Conservation (phyloP, 2,113 vertebrate species). For the Labrus mixtus region DNA sequence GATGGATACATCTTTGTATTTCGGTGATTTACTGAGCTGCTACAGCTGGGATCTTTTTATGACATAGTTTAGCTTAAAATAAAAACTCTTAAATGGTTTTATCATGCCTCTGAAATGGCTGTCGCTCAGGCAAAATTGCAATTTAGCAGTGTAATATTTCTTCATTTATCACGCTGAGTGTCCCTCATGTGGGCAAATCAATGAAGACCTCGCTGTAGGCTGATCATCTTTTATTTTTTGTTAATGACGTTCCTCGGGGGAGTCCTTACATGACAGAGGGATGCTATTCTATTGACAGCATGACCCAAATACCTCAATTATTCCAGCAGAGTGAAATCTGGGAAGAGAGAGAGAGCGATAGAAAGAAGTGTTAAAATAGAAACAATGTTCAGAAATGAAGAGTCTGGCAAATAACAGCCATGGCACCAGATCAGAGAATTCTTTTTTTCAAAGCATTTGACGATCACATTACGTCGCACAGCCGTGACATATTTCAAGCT, state of each 20-base stretch:
- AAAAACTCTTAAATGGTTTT: slow-evolving; percentile 60
- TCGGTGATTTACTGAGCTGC: slow-evolving; percentile 44
- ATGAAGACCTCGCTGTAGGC: slow-evolving; percentile 36
- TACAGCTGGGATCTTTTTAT: slow-evolving; percentile 55
- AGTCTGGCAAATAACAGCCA: slow-evolving; percentile 45
- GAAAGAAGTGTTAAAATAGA: slow-evolving; percentile 49
- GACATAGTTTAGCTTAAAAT: slow-evolving; percentile 61
- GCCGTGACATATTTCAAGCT: slow-evolving; percentile 56
- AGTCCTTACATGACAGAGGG: slow-evolving; percentile 45
- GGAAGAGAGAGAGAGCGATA: slow-evolving; percentile 6
- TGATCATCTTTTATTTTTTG: slow-evolving; percentile 60
- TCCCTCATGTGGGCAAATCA: slow-evolving; percentile 50
- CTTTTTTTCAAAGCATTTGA: slow-evolving; percentile 27
- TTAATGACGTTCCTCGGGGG: slow-evolving; percentile 44
- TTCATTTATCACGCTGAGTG: slow-evolving; percentile 48
- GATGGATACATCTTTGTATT: slow-evolving; percentile 57
- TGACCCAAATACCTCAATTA: slow-evolving; percentile 64
- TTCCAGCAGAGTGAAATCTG: slow-evolving; percentile 19
- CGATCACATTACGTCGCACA: slow-evolving; percentile 45
- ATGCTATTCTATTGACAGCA: slow-evolving; percentile 58
- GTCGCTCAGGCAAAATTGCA: slow-evolving; percentile 40
- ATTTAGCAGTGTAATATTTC: slow-evolving; percentile 48
- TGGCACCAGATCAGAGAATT: slow-evolving; percentile 62
- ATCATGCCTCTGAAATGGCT: slow-evolving; percentile 47
- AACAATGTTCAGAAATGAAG: slow-evolving; percentile 47